phyloP scores from a whole-genome alignment of 2,113 vertebrate species.

The Ammodytes dubius region DNA sequence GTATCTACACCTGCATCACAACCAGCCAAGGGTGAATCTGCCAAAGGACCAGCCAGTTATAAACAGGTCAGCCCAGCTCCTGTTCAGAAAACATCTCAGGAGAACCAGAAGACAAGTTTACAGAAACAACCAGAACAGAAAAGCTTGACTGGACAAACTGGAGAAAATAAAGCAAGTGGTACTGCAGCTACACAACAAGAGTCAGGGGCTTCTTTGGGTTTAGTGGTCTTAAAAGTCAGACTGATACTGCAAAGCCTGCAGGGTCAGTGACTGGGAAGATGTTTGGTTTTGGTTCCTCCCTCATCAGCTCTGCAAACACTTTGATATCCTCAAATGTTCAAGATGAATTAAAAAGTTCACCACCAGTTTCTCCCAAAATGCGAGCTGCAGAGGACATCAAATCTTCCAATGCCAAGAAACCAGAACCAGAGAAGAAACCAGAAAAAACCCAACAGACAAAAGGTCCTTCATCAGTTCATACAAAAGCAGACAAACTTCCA shows the following conservation, averaged over 20 bases:
- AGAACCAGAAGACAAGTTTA: slow-evolving; percentile 55
- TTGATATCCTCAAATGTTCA: slow-evolving; percentile 82
- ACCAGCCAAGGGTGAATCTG: slow-evolving; percentile 59
- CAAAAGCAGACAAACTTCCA: slow-evolving; percentile 55
- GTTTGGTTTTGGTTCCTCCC: slow-evolving; percentile 81
- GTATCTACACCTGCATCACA: slow-evolving; percentile 50
- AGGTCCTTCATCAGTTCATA: slow-evolving; percentile 62
- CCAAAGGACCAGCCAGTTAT: slow-evolving; percentile 48
- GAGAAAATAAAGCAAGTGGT: slow-evolving; percentile 70
- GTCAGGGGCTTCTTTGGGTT: slow-evolving; percentile 82
- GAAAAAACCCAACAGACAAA: slow-evolving; percentile 76
- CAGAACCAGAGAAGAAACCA: slow-evolving; percentile 63
- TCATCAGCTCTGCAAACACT: slow-evolving; percentile 85
- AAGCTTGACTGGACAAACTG: slow-evolving; percentile 48
- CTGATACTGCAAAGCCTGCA: slow-evolving; percentile 82
- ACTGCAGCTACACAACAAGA: slow-evolving; percentile 68
- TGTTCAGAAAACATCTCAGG: slow-evolving; percentile 69
- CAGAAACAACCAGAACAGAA: slow-evolving; percentile 71
- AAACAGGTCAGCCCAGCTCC: slow-evolving; percentile 58
- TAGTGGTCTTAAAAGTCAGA: slow-evolving; percentile 74
- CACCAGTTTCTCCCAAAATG: slow-evolving; percentile 77
- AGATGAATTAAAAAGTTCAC: slow-evolving; percentile 74
- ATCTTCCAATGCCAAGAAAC: slow-evolving; percentile 56
- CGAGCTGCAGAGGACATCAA: slow-evolving; percentile 59
- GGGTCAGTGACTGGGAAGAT: slow-evolving; percentile 83